Conservation (phyloP, 2,888 invertebrate genomes). For the Allygus modestus region DNA sequence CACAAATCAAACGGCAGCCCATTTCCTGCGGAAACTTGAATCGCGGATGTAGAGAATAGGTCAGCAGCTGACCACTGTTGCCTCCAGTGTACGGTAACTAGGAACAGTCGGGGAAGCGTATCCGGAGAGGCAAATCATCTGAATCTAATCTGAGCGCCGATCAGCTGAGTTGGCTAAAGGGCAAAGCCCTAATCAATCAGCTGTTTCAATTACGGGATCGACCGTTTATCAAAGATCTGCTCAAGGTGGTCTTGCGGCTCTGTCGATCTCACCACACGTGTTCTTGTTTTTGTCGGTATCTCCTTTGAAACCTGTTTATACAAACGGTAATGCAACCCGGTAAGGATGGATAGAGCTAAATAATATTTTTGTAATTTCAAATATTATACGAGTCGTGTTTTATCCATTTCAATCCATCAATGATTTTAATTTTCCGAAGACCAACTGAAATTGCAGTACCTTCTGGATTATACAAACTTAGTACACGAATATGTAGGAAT, state of each 20-base stretch:
- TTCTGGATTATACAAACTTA: too few species aligned
- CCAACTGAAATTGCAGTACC: too few species aligned
- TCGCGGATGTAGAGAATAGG: conserved; percentile 9
- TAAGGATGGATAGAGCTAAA: too few species aligned
- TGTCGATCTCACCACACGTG: neutral
- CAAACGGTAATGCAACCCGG: too few species aligned
- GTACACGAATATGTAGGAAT: too few species aligned
- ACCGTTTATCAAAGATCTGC: conserved; percentile 40
- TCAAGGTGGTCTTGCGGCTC: conserved; percentile 16
- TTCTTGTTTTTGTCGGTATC: neutral
- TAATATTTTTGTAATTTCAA: too few species aligned
- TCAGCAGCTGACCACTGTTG: neutral
- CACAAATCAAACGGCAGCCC: neutral
- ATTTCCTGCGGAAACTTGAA: neutral
- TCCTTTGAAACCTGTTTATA: conserved; percentile 20
- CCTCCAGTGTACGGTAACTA: neutral
- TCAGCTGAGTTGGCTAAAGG: conserved; percentile 31
- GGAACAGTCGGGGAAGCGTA: conserved; percentile 26
- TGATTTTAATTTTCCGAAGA: too few species aligned
- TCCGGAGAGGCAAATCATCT: conserved; percentile 6
- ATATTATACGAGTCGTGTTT: too few species aligned
- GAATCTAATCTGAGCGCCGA: conserved; percentile 14
- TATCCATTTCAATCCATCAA: too few species aligned
- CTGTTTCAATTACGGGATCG: conserved; percentile 42
- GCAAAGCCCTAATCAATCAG: conserved; percentile 39